Base-by-base conservation (phyloP, 2,113 vertebrate genomes). In the Mohoua ochrocephala region DNA sequence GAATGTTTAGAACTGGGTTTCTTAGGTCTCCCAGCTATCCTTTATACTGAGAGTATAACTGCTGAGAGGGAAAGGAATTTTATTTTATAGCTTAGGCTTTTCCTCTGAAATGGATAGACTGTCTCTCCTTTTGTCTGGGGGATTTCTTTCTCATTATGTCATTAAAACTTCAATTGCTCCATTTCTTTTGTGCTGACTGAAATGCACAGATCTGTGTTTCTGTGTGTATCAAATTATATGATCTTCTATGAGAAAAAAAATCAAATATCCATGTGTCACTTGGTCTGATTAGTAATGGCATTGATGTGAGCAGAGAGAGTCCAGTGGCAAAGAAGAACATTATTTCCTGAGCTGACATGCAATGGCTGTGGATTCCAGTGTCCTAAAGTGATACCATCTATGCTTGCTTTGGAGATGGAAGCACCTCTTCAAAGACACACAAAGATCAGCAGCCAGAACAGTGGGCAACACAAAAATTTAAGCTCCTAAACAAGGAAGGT, bases 71-170 rank as follows among this genome's bases (percentile, higher is more conserved):
- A 89, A 95, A 86, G 71, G 49, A 94, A 96, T 92, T 74, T 86
- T 81, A 59, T 57, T 95, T 95, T 83, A 77, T 63, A 95, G 63
- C 68, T 84, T 64, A 89, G 77, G 37, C 65, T 93, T 84, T 88
- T 89, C 44, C 47, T 94, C 54, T 86, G 92, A 71, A 96, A 90
- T 53, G 41, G 75, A 42, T 77, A 76, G 50, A 41, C 92, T 87
- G 18, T 90, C 39, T 89, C 42, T 96, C 61, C 61, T 85, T 71
- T 95, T 96, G 47, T 33, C 68, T 96, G 52, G 26, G 42, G 67
- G 57, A 93, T 96, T 96, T 97, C 76, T 96, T 95, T 96, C 84
- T 91, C 57, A 88, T 95, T 92, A 95, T 91, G 69, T 78, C 74
- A 82, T 89, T 94, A 93, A 92, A 92, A 53, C n/a, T 93, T 97